Conservation (phyloP, 2,113 vertebrate genomes). For the Triplophysa rosa region DNA sequence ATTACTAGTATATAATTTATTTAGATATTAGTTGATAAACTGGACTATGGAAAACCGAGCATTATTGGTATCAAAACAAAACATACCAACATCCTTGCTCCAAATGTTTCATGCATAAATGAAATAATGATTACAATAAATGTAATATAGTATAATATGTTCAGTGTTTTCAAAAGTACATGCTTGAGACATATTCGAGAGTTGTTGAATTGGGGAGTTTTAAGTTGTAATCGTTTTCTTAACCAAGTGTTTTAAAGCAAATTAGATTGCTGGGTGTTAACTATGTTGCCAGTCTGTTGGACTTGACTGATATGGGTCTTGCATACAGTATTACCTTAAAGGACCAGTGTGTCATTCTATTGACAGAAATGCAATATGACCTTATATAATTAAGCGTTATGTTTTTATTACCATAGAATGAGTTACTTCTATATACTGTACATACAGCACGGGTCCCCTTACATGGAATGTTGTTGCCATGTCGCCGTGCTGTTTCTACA, state of each 20-base stretch:
- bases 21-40: not conserved
- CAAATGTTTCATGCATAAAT: not conserved
- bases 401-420: too few relatives aligned
- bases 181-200: conserved; percentile 13
- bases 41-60: too few relatives aligned
- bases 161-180: conserved; percentile 33
- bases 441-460: too few relatives aligned
- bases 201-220: not conserved
- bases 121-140: not conserved
- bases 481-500: too few relatives aligned
- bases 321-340: not conserved
- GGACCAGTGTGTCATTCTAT: too few relatives aligned
- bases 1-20: not conserved
- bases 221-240: conserved; percentile 9
- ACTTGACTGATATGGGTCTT: not conserved
- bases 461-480: too few relatives aligned
- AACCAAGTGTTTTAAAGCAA: not conserved
- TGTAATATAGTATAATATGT: conserved; percentile 3
- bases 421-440: too few relatives aligned
- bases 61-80: too few relatives aligned
- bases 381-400: too few relatives aligned
- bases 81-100: too few relatives aligned
- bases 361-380: too few relatives aligned
- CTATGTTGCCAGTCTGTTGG: conserved; percentile 8
- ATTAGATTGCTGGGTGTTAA: conserved; percentile 19